Evolutionary conservation across 2,113 vertebrate genomes (phyloP), one percentile per base, ranked within the genome.

Genomic region (Pantherophis guttatus): DNA sequence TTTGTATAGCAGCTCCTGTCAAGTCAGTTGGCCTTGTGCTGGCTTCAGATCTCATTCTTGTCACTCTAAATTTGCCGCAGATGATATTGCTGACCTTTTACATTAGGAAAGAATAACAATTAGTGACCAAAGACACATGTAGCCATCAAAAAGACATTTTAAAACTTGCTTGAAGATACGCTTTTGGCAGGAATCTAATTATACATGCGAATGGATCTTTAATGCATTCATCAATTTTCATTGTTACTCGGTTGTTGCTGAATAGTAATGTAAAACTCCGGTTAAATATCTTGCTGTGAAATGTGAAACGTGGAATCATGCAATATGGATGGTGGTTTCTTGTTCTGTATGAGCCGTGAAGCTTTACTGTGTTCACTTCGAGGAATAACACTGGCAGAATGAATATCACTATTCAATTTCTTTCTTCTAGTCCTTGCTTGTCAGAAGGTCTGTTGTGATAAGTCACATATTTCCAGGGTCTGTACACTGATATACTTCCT

Each of bases 161-260:
- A 95, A 97, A 97, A 94, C 93, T 96, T 96, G 95, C 95, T 96
- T 94, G 95, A 96, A 96, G 96, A 96, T 95, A 95, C 52, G 52
- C 86, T 95, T 95, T 97, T 97, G 97, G 96, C 95, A 97, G 93
- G 94, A 96, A 94, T 94, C 95, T 81, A 81, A 81, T 93, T 96
- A 91, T 86, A 29, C 81, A 96, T 95, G 93, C 57, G 95, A 89
- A 93, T 97, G 81, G 29, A 94, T 97, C 97, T 97, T 97, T 97
- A 62, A 96, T 90, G 10, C 97, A 97, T 98, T 97, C 96, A 97
- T 97, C 92, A 94, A 92, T 97, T 97, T 96, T 96, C 86, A 97
- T 98, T 97, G 96, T 96, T 98, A 97, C 96, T 94, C 96, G 96
- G 97, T 98, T 96, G 96, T 97, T 98, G 96, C 95, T 97, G 1